A percentile compares a stretch with the other conserved stretches of the same genome.
Evolutionary conservation across 2,113 vertebrate species (phyloP).

Genomic region (Engraulis encrasicolus): DNA sequence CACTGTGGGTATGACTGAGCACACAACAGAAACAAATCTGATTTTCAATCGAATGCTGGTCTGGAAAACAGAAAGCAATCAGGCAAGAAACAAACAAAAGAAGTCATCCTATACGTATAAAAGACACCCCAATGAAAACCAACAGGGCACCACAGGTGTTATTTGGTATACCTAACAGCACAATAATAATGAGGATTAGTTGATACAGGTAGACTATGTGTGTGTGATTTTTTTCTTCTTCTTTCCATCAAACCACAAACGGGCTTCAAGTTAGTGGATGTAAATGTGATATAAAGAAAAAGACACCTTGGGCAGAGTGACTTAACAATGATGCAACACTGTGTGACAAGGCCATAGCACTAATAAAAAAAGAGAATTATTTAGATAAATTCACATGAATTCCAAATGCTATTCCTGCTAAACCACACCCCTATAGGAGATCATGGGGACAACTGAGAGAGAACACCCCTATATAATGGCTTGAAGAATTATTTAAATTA

Average conservation of each 20-base stretch:
- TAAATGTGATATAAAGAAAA: not conserved
- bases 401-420: not conserved
- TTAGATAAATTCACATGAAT: not conserved
- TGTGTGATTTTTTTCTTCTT: not conserved
- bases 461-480: not conserved
- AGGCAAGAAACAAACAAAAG: not conserved
- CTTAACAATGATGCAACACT: not conserved
- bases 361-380: not conserved
- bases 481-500: not conserved
- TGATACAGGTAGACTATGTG: not conserved
- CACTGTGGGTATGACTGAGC: not conserved
- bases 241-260: not conserved
- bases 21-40: not conserved
- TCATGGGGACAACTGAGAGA: not conserved
- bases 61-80: not conserved
- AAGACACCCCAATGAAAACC: not conserved
- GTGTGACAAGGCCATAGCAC: not conserved
- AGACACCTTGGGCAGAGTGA: not conserved
- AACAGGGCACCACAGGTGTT: not conserved
- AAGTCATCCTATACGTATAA: not conserved
- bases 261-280: constrained; percentile 5
- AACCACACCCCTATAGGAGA: not conserved
- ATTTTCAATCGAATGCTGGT: not conserved
- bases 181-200: not conserved
- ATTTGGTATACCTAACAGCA: not conserved